Conservation (phyloP, 2,113 vertebrate genomes). For the Podiceps cristatus region DNA sequence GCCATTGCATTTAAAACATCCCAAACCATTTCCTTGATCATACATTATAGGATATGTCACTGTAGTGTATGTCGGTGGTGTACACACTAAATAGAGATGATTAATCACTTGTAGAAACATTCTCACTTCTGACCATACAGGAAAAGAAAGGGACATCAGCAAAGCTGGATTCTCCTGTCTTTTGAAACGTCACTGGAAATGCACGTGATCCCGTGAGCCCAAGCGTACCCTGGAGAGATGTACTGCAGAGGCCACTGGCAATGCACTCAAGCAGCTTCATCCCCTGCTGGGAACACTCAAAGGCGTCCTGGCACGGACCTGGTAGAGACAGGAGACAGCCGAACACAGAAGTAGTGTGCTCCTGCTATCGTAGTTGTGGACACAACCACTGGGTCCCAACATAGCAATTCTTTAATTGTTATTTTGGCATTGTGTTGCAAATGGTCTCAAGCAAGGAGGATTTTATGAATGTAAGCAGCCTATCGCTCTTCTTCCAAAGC, state of each 20-base stretch:
- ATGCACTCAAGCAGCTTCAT: not conserved
- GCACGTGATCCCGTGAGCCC: rapidly evolving
- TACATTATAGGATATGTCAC: not conserved
- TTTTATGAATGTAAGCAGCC: not conserved
- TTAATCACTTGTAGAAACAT: not conserved
- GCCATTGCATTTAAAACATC: not conserved
- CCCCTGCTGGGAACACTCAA: not conserved
- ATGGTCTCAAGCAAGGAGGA: not conserved
- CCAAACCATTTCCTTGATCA: not conserved
- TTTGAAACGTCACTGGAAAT: not conserved
- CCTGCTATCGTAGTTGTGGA: rapidly evolving
- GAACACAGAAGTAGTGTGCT: not conserved
- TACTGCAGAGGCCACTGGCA: too few relatives aligned
- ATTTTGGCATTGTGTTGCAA: not conserved
- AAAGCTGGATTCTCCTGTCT: not conserved
- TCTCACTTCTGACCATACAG: not conserved
- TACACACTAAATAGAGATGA: not conserved
- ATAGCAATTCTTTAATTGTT: not conserved
- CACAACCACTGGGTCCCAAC: not conserved
- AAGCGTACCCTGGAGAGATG: not conserved
- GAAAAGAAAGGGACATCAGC: not conserved
- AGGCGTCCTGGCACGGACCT: not conserved
- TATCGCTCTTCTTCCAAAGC: not conserved
- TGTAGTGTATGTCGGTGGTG: not conserved
- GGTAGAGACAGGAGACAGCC: not conserved